These are phyloP conservation scores for Protophormia terraenovae DNA, from an alignment of 2,888 invertebrate species.

Conservation along the genomic window DNA sequence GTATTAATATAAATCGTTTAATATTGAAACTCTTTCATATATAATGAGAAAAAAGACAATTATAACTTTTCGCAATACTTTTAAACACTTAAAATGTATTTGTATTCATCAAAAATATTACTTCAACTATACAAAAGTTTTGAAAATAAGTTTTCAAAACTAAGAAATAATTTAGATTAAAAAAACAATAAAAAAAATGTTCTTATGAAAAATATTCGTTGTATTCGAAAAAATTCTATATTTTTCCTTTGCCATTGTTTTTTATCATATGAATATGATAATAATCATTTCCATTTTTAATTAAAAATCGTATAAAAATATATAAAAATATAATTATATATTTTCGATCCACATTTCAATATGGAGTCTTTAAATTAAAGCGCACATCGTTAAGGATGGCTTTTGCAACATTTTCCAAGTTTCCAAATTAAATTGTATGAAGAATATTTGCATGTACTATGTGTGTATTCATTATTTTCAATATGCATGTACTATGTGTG, in stretches of 20 bases:
- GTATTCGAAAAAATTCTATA: constrained; percentile 63
- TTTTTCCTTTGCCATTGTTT: constrained; percentile 27
- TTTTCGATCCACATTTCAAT: too few relatives aligned
- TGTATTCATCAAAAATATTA: neutral
- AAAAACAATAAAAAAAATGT: constrained; percentile 20
- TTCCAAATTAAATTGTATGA: too few relatives aligned
- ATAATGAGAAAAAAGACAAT: neutral
- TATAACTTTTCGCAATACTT: neutral
- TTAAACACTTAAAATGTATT: neutral
- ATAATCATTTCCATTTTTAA: too few relatives aligned
- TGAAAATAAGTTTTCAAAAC: neutral
- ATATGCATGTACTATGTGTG: too few relatives aligned
- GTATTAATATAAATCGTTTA: constrained; percentile 34
- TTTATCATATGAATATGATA: neutral
- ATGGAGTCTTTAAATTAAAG: too few relatives aligned
- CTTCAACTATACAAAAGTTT: neutral
- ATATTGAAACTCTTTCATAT: constrained; percentile 36
- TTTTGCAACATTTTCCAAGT: too few relatives aligned
- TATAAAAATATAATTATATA: too few relatives aligned
- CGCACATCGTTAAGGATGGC: too few relatives aligned
- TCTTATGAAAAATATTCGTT: constrained; percentile 66
- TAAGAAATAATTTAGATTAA: neutral
- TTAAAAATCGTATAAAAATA: too few relatives aligned
- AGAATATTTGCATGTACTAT: too few relatives aligned
- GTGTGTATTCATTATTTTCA: too few relatives aligned